Evolutionary conservation across 2,113 vertebrate genomes (phyloP), one percentile per base, ranked within the genome.

Genomic region (Hirundichthys speculiger): DNA sequence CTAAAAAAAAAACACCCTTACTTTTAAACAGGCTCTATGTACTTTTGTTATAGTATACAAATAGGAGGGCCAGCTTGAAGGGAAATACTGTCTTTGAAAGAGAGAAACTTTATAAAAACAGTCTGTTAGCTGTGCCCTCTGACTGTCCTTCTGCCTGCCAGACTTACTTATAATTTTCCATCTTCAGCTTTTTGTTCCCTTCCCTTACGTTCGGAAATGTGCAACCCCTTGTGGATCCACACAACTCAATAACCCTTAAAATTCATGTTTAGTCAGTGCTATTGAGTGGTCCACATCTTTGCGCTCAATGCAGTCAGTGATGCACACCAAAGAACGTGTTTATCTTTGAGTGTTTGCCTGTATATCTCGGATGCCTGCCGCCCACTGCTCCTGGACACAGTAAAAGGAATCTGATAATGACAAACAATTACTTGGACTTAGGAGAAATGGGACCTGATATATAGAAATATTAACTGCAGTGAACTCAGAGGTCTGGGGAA

Each of bases 231-330:
- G 79, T n/a, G 51, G 59, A 72, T 73, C 52, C 60, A 22, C 18
- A 1, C 21, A 3, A 47, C 64, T 89, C 89, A 71, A 89, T 88
- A 83, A 59, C 51, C 77, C 76, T 90, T 89, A 76, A 85, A 86
- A 89, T 90, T 87, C 83, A 69, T 56, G 54, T 83, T 85, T 84
- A 80, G 90, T 88, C 87, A 58, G 60, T 74, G 86, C 69, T 87
- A 91, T 89, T 75, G 88, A 90, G 74, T 64, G 70, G 53, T 62
- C 65, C 69, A 62, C 67, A 77, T 71, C 73, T 80, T 82, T 5
- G 40, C 51, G 63, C 55, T 73, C 61, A 55, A 73, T 52, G 69
- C 68, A 55, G 65, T 56, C 53, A 41, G 73, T 68, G 74, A 76
- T 55, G 83, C 73, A 41, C 49, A 14, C 48, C 58, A 59, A 73